Conservation (phyloP, 2,888 invertebrate species). For the Idaea biselata region DNA sequence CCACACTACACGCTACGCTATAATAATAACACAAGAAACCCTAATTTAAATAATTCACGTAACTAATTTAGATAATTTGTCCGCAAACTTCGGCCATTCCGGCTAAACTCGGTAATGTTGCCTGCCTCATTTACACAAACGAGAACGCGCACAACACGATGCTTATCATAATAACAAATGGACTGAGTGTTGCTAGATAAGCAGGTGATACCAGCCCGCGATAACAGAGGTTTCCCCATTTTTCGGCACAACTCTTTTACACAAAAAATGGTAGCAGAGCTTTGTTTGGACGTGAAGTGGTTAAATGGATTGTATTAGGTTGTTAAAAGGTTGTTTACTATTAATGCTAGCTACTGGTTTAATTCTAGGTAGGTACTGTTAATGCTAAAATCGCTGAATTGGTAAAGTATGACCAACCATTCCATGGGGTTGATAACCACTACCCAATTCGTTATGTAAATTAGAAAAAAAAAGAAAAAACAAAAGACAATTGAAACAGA, state of each 20-base stretch:
- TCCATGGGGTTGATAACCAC: too few relatives aligned
- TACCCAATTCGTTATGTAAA: too few relatives aligned
- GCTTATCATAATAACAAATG: slow-evolving; percentile 31
- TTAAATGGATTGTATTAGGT: neutral
- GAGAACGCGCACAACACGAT: slow-evolving; percentile 15
- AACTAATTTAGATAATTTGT: slow-evolving; percentile 1
- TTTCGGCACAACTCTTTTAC: neutral
- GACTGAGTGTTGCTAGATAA: slow-evolving; percentile 8
- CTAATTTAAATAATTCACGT: neutral
- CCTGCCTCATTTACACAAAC: neutral
- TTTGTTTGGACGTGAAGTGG: neutral
- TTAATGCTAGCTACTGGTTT: neutral
- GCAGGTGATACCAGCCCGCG: neutral
- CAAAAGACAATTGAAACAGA: too few relatives aligned
- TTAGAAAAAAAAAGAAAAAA: too few relatives aligned
- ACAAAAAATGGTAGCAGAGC: neutral
- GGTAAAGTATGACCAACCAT: too few relatives aligned
- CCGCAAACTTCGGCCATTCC: neutral
- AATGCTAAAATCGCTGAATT: too few relatives aligned
- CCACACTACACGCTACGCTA: too few relatives aligned
- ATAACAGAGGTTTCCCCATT: neutral
- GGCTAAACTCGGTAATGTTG: neutral
- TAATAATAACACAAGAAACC: neutral
- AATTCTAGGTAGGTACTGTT: too few relatives aligned
- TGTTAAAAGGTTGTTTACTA: neutral